Percentiles rank a stretch among this genome's conserved stretches.
Evolutionary conservation across 2,888 invertebrate genomes (phyloP).

Genomic region (Apoderus coryli): DNA sequence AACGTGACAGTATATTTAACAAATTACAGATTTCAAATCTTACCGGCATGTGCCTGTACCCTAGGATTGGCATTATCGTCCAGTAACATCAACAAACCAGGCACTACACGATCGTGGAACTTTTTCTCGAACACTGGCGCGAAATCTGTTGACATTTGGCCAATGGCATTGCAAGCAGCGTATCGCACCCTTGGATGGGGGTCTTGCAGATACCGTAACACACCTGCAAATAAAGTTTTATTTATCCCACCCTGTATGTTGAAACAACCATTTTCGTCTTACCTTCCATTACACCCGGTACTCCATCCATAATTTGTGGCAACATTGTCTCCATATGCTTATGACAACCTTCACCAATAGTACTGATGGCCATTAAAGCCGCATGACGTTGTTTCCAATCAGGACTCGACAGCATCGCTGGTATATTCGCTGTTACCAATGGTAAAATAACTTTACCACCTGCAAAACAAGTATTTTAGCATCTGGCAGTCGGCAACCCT

Average conservation of each 20-base stretch:
- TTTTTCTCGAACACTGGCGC: slow-evolving; percentile 94
- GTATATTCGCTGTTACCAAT: slow-evolving; percentile 66
- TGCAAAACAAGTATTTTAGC: too few species aligned
- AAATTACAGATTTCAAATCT: too few species aligned
- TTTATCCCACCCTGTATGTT: too few species aligned
- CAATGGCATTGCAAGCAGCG: slow-evolving; percentile 96
- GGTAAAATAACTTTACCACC: slow-evolving; percentile 68
- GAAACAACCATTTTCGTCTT: too few species aligned
- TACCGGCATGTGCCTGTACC: slow-evolving; percentile 71
- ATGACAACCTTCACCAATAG: slow-evolving; percentile 96
- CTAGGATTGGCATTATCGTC: slow-evolving; percentile 86
- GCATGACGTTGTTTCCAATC: slow-evolving; percentile 90
- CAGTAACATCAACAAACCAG: slow-evolving; percentile 73
- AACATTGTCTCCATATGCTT: slow-evolving; percentile 95
- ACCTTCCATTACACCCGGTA: slow-evolving; percentile 37
- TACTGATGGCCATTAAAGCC: slow-evolving; percentile 96
- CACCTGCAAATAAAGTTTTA: too few species aligned
- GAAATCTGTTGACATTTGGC: slow-evolving; percentile 98
- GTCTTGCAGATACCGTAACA: slow-evolving; percentile 28
- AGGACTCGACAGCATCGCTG: slow-evolving; percentile 68
- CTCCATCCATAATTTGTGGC: slow-evolving; percentile 83
- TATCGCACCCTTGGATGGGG: slow-evolving; percentile 87
- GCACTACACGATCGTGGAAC: slow-evolving; percentile 91
- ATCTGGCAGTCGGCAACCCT: too few species aligned
- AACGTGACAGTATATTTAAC: too few species aligned